phyloP scores from a whole-genome alignment of 2,888 invertebrate genomes.

The Parthenolecanium corni region DNA sequence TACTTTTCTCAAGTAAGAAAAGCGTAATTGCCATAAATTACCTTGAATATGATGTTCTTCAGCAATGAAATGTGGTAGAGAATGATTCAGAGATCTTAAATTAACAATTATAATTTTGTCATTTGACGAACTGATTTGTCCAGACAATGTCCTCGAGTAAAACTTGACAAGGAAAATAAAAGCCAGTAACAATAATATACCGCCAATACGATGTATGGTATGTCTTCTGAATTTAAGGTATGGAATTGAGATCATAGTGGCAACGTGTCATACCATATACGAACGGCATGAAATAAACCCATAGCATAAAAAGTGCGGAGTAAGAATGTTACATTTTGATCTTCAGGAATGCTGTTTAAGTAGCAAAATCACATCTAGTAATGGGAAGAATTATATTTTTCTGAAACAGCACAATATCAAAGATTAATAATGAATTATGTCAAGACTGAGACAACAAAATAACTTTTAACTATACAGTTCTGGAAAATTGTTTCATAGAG shows the following conservation, averaged over 20 bases:
- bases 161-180: not conserved
- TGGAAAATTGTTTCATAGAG: no score
- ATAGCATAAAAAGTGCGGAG: no score
- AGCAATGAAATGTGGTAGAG: slow-evolving; percentile 14
- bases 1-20: not conserved
- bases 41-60: slow-evolving; percentile 1
- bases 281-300: no score
- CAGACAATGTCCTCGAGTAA: not conserved
- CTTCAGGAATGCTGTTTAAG: no score
- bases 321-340: no score
- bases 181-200: not conserved
- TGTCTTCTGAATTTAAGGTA: slow-evolving; percentile 5
- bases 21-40: not conserved
- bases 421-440: no score
- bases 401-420: no score
- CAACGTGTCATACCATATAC: no score
- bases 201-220: slow-evolving; percentile 1
- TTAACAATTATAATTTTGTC: slow-evolving; percentile 16
- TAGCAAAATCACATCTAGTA: no score
- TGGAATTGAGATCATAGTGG: not conserved
- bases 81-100: slow-evolving; percentile 12
- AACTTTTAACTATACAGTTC: no score
- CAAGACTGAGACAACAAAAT: no score
- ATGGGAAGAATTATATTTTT: no score
- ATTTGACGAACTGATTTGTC: not conserved